Conservation (phyloP, 1,140 invertebrate genomes). For the Sinella curviseta region DNA sequence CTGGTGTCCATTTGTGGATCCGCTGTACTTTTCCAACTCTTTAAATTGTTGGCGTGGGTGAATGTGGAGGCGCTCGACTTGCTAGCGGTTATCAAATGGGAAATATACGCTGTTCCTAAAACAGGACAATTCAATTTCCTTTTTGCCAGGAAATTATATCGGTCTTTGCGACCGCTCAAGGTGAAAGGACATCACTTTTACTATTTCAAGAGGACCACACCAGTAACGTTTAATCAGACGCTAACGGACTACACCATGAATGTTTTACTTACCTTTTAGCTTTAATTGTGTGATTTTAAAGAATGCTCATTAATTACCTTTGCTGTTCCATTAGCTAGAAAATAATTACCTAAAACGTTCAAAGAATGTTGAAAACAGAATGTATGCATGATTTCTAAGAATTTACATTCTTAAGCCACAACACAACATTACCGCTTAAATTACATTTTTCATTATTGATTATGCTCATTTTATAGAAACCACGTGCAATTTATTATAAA, state of each 20-base stretch:
- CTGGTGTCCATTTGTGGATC: constrained; percentile 24
- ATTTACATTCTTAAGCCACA: no score
- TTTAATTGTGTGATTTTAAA: no score
- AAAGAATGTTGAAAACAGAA: no score
- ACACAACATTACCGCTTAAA: no score
- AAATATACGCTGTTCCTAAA: neutral
- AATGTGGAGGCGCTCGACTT: constrained; percentile 12
- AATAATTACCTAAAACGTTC: no score
- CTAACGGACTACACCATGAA: constrained; percentile 27
- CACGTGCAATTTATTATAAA: no score
- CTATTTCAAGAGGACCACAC: constrained; percentile 29
- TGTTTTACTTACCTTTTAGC: neutral
- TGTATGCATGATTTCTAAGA: no score
- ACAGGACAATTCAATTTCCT: neutral
- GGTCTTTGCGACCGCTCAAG: neutral
- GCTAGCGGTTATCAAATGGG: neutral
- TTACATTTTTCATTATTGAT: no score
- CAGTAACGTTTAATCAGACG: constrained; percentile 20
- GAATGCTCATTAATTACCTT: no score
- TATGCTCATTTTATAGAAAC: no score
- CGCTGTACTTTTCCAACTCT: constrained; percentile 4
- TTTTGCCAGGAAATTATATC: neutral
- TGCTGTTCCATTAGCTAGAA: no score
- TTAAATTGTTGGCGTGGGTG: constrained; percentile 5
- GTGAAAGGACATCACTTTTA: constrained; percentile 29